Evolutionary conservation across 2,113 vertebrate genomes (phyloP).

Genomic region (Connochaetes taurinus): DNA sequence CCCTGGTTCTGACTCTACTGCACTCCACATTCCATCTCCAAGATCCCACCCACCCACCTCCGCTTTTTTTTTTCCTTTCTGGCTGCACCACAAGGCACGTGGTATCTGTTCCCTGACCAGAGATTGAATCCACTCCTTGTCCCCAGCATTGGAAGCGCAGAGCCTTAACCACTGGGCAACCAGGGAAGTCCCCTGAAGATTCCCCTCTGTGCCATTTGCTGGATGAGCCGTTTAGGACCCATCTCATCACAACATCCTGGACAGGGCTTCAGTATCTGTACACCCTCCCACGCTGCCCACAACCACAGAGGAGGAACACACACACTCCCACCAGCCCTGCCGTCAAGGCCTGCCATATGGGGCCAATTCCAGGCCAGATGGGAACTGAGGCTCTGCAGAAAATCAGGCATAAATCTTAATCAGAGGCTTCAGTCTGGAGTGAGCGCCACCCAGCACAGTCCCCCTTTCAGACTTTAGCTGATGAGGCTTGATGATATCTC

Average conservation of each 20-base stretch:
- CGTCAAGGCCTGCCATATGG: background rate
- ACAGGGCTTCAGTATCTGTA: background rate
- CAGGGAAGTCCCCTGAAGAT: background rate
- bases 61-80: background rate
- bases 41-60: background rate
- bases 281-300: fast-evolving
- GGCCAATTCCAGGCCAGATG: background rate
- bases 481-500: background rate
- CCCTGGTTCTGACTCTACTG: background rate
- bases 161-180: background rate
- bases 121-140: background rate
- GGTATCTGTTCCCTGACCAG: background rate
- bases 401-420: background rate
- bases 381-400: background rate
- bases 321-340: background rate
- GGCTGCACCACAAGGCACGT: background rate
- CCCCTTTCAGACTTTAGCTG: background rate
- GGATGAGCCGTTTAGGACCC: background rate
- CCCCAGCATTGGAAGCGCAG: background rate
- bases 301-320: background rate
- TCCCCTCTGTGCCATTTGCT: no score
- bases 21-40: background rate
- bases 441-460: no score
- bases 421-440: no score
- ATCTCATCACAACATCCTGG: background rate